Evolutionary conservation across 2,113 vertebrate species (phyloP), one percentile per base, ranked within the genome.

Genomic region (Phaethon lepturus): DNA sequence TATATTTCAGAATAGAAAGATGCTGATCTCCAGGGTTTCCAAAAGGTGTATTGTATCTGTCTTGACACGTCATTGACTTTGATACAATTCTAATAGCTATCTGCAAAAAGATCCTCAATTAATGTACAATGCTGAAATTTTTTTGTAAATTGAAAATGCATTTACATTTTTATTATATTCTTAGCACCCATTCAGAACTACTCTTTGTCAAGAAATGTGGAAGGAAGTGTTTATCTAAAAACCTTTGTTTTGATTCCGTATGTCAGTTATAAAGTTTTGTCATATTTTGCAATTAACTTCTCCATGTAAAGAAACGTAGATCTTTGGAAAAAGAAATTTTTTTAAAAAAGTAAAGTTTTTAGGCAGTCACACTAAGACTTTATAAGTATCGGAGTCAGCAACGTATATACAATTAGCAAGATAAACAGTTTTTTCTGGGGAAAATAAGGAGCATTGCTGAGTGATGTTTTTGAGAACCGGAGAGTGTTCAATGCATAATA

Each of bases 341-440:
- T 0, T 14, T 11, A 1, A 8, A 1, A 6, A 17, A 60, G 2
- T 11, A 3, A 18, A 40, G 4, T 12, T 79, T 76, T 42, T n/a
- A 78, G 55, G 49, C 9, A 52, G 17, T 81, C 19, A 33, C 2
- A 45, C 25, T 20, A 73, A 33, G 33, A 14, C 17, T 80, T 55
- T 5, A 19, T 63, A 40, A 56, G 20, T 45, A 33, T n/a, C 2
- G 1, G 44, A 56, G 29, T n/a, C 31, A 40, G 60, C 38, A 67
- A 25, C 7, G 5, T 15, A 23, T 13, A 23, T 35, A 17, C 5
- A 62, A 5, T 58, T n/a, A 62, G 38, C 13, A 60, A 60, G 16
- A 14, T 56, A 31, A 59, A 18, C 18, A 19, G 16, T 15, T 86
- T 45, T 3, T 53, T 77, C 85, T 86, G 5, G 68, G 52, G 42